phyloP scores from a whole-genome alignment of 2,888 invertebrate genomes.

The Galerucella nymphaeae region DNA sequence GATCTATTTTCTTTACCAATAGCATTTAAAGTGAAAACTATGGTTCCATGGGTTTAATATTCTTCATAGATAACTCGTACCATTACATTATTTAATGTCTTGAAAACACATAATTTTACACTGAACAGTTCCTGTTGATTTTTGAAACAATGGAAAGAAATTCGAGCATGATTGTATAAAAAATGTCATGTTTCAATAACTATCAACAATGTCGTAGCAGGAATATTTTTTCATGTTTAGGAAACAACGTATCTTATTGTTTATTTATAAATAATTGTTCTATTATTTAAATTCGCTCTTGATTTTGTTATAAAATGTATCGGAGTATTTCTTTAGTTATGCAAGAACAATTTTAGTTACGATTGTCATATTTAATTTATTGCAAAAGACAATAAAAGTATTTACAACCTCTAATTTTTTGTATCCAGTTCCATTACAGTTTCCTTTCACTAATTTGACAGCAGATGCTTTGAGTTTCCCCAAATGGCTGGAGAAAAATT shows the following conservation, averaged over 20 bases:
- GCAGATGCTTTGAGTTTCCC: too few relatives aligned
- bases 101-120: constrained; percentile 12
- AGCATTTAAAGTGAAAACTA: not conserved
- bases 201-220: not conserved
- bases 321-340: not conserved
- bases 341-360: too few relatives aligned
- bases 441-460: too few relatives aligned
- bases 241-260: not conserved
- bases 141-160: constrained; percentile 9
- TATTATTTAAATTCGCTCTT: not conserved
- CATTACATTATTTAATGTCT: constrained; percentile 12
- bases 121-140: constrained; percentile 10
- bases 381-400: too few relatives aligned
- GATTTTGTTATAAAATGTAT: not conserved
- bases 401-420: too few relatives aligned
- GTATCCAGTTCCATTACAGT: too few relatives aligned
- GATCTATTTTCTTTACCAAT: not conserved
- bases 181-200: not conserved
- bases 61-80: constrained; percentile 6
- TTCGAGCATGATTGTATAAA: not conserved
- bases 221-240: not conserved
- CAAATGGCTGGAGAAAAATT: too few relatives aligned
- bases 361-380: too few relatives aligned
- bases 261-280: not conserved
- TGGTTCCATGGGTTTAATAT: not conserved